Evolutionary conservation across 2,888 invertebrate genomes (phyloP).

Genomic region (Thymelicus lineola): DNA sequence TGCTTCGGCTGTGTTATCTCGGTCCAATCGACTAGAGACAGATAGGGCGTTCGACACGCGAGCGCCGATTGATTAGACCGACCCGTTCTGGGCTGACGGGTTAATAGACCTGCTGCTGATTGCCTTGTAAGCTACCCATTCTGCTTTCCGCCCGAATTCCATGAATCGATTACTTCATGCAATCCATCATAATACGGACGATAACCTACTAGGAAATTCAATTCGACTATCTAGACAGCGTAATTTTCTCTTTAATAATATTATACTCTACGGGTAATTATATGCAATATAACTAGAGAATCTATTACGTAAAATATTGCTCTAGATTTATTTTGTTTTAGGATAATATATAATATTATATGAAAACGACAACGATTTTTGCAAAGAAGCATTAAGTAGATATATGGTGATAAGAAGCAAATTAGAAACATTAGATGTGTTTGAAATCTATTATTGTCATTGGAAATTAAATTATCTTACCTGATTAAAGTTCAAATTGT

Average conservation of each 20-base stretch:
- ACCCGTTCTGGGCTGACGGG: slow-evolving; percentile 80
- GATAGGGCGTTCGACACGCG: slow-evolving; percentile 83
- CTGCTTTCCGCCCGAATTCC: slow-evolving; percentile 66
- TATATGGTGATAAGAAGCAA: no score
- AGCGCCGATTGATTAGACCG: slow-evolving; percentile 82
- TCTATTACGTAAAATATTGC: not conserved
- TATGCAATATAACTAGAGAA: not conserved
- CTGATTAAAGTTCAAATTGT: no score
- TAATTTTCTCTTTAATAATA: slow-evolving; percentile 21
- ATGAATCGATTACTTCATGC: slow-evolving; percentile 67
- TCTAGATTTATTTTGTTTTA: no score
- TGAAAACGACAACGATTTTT: no score
- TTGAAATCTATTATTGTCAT: no score
- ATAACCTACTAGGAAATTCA: slow-evolving; percentile 32
- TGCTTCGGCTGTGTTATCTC: slow-evolving; percentile 76
- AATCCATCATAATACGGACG: slow-evolving; percentile 61
- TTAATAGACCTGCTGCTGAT: slow-evolving; percentile 81
- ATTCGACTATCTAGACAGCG: slow-evolving; percentile 23
- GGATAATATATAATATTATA: no score
- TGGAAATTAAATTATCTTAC: no score
- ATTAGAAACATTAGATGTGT: no score
- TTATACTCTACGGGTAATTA: not conserved
- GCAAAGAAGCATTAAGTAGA: no score
- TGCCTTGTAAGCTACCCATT: slow-evolving; percentile 77
- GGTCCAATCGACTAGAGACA: slow-evolving; percentile 80